Evolutionary conservation across 2,797 vertebrate genomes (phyloP).

Genomic region (Poecilia picta): DNA sequence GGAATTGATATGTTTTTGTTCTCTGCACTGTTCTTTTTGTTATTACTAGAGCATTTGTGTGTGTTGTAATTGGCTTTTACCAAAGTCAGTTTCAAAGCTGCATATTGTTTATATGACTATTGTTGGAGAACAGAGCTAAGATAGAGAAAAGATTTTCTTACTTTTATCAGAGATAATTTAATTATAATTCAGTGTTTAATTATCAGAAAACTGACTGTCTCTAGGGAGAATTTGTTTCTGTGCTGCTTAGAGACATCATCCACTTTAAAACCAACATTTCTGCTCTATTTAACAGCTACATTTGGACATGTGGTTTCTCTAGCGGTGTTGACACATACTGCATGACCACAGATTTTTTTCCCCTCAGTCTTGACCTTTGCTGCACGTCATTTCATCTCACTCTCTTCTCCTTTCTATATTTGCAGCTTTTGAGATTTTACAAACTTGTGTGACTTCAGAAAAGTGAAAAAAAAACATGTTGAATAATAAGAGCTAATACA

Average conservation of each 20-base stretch:
- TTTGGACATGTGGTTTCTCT: constrained; percentile 6
- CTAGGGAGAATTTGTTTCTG: constrained; percentile 21
- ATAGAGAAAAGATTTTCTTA: constrained; percentile 2
- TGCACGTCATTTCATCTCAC: constrained; percentile 8
- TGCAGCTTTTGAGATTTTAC: background rate
- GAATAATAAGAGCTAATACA: background rate
- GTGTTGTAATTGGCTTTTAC: background rate
- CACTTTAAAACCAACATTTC: constrained; percentile 41
- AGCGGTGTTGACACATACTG: constrained; percentile 12
- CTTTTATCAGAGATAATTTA: background rate
- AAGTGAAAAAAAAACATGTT: background rate
- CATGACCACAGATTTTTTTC: constrained; percentile 24
- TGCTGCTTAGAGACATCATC: constrained; percentile 28
- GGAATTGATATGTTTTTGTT: background rate
- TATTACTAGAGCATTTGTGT: background rate
- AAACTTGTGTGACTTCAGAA: constrained; percentile 5
- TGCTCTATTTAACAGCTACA: constrained; percentile 49
- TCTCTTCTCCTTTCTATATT: background rate
- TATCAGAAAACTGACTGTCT: constrained; percentile 14
- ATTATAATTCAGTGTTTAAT: constrained; percentile 11
- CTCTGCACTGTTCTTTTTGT: background rate
- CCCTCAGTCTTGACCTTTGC: constrained; percentile 18
- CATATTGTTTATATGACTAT: background rate
- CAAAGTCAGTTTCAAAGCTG: background rate
- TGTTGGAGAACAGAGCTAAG: background rate